Evolutionary conservation across 2,113 vertebrate genomes (phyloP).

Genomic region (Ciconia maguari): DNA sequence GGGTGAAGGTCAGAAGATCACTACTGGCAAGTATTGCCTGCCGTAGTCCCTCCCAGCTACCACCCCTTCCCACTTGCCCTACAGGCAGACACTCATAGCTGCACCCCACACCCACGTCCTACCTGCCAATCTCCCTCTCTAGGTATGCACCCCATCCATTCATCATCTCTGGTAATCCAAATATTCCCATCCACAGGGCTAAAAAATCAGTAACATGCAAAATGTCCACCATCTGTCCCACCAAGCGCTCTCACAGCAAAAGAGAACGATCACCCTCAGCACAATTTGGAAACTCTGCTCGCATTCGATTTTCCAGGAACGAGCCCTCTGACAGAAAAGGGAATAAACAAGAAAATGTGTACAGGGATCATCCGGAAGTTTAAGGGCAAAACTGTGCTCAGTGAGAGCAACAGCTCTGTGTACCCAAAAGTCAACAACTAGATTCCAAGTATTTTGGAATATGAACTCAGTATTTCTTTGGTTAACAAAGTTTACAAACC

Average conservation of each 20-base stretch:
- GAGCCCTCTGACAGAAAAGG: background rate
- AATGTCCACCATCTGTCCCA: background rate
- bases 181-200: background rate
- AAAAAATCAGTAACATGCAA: background rate
- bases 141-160: background rate
- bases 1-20: background rate
- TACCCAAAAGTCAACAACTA: slow-evolving; percentile 57
- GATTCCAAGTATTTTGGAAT: slow-evolving; percentile 68
- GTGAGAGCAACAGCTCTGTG: slow-evolving; percentile 24
- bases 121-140: background rate
- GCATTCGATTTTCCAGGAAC: background rate
- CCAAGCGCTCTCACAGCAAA: background rate
- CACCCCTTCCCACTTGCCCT: background rate
- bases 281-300: slow-evolving; percentile 22
- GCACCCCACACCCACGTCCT: fast-evolving
- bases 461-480: slow-evolving; percentile 35
- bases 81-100: background rate
- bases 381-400: background rate
- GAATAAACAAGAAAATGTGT: slow-evolving; percentile 48
- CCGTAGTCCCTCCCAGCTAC: background rate
- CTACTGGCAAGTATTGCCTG: background rate
- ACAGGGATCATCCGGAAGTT: slow-evolving; percentile 22
- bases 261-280: slow-evolving; percentile 2
- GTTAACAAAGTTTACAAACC: slow-evolving; percentile 22
- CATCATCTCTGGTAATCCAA: background rate